Base-by-base conservation (phyloP, 2,888 invertebrate species). In the Idaea biselata region DNA sequence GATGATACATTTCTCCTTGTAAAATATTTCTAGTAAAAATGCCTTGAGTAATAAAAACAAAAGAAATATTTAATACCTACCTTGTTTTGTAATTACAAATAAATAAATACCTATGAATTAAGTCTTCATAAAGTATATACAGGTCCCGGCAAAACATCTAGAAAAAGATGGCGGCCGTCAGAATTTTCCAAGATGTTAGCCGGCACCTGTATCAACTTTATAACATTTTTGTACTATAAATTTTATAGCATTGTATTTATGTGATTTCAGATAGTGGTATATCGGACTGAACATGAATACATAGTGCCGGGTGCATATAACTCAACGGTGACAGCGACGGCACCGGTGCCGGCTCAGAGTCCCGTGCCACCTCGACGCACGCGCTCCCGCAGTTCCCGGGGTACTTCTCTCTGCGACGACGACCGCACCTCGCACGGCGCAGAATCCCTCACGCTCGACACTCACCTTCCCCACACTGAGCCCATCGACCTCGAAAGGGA, bases 401-500 rank as follows among this genome's bases (percentile, higher is more conserved):
- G 93, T 11, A 92, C 93, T 33, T 93, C 94, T 8, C 80, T 94
- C 33, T 93, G 93, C 62, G 96, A 96, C 71, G 96, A 96, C 65
- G 96, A 96, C 73, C 93, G 95, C 44, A 96, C 95, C 7, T 96
- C 96, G 0, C 94, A 94, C 65, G 96, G 95, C 0, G 95, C 95
- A 1, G 96, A 96, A 66, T 95, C 96, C 0, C 82, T 95, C 58
- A 90, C 88, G 11, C 84, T 94, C 33, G 94, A 94, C 75, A 89
- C 86, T 54, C 88, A 93, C 69, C 69, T 86, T 58, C 81, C 84
- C 33, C 79, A 78, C 11, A 67, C 75, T 14, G 87, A 85, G 60
- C 83, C 85, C 11, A 71, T 81, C 1, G 89, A 91, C 44, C 69
- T 84, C 5, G 88, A 86, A 18, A 87, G 88, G 66, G 81, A 84